phyloP scores from a whole-genome alignment of 2,797 vertebrate genomes.

The Lepilemur ruficaudatus region DNA sequence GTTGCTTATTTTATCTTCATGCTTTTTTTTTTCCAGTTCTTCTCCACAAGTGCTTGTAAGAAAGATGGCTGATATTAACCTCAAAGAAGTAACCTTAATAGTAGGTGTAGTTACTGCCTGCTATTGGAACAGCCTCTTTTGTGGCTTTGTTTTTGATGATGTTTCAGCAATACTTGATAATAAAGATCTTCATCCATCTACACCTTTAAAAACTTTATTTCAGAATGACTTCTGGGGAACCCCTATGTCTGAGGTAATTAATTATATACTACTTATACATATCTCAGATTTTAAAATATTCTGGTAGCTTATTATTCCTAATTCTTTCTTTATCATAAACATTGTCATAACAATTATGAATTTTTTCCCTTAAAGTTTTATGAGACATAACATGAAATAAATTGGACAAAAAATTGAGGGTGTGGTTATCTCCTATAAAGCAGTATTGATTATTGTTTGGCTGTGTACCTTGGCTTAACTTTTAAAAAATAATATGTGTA shows the following conservation, averaged over 20 bases:
- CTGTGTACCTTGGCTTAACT: not conserved
- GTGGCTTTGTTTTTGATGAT: conserved; percentile 98
- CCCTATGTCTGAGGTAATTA: conserved; percentile 92
- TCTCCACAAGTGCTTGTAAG: conserved; percentile 85
- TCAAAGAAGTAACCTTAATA: conserved; percentile 94
- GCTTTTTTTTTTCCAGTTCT: conserved; percentile 74
- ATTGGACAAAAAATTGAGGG: not conserved
- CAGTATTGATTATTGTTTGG: not conserved
- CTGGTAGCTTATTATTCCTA: not conserved
- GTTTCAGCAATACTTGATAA: conserved; percentile 99
- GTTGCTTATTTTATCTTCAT: conserved; percentile 15
- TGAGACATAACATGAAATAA: not conserved
- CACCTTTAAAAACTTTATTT: conserved; percentile 94
- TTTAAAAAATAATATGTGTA: not conserved
- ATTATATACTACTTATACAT: not conserved
- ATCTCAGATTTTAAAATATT: conserved; percentile 35
- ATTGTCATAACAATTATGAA: not conserved
- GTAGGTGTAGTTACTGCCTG: conserved; percentile 93
- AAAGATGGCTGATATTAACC: conserved; percentile 93
- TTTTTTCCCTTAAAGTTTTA: not conserved
- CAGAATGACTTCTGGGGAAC: conserved; percentile 99
- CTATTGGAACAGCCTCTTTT: conserved; percentile 98
- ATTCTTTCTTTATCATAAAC: not conserved
- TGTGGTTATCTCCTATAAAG: not conserved
- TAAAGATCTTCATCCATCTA: conserved; percentile 96